A percentile compares a stretch with the other conserved stretches of the same genome.
phyloP scores from a whole-genome alignment of 2,797 vertebrate species.

The Phalanger gymnotis region DNA sequence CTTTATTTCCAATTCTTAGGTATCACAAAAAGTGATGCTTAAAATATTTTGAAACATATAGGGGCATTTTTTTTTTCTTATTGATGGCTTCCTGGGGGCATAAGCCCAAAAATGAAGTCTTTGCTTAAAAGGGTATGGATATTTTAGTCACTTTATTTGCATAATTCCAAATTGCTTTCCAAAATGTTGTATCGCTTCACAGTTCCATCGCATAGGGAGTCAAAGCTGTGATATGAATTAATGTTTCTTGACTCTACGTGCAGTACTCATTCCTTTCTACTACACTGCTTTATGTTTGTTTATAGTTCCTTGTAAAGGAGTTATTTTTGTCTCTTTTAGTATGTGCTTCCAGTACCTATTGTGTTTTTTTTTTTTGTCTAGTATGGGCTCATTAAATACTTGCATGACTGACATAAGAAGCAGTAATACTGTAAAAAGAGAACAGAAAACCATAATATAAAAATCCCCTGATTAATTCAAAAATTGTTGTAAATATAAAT shows the following conservation, averaged over 20 bases:
- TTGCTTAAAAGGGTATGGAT: not conserved
- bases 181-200: not conserved
- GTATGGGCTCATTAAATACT: not conserved
- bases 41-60: not conserved
- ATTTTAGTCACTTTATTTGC: not conserved
- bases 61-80: not conserved
- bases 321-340: not conserved
- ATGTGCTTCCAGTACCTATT: not conserved
- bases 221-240: not conserved
- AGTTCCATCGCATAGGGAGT: not conserved
- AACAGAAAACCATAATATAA: not conserved
- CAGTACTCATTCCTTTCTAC: not conserved
- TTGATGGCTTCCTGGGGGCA: not conserved
- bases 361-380: not conserved
- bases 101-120: not conserved
- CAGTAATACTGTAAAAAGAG: not conserved
- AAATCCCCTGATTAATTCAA: not conserved
- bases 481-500: slow-evolving; percentile 3
- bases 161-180: not conserved
- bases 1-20: not conserved
- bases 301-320: not conserved
- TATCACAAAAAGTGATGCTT: not conserved
- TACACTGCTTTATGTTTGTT: not conserved
- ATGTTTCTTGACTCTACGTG: not conserved
- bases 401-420: not conserved